Percentiles rank a stretch among this genome's conserved stretches.
Conservation (phyloP, 2,113 vertebrate genomes). For the Pomatorhinus ruficollis region DNA sequence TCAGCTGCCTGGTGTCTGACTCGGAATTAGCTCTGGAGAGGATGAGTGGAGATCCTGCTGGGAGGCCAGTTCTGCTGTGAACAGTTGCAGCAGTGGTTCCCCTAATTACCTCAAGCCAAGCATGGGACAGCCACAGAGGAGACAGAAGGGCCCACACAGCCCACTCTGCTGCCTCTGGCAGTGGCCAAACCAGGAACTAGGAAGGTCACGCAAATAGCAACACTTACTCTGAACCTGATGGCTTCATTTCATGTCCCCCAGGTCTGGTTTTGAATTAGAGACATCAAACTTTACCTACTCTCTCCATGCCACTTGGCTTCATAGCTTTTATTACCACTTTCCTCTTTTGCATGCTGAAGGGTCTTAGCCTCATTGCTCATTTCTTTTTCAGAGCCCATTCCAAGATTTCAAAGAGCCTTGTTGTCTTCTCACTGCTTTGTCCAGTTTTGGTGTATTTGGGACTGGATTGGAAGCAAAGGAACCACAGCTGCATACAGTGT, state of each 20-base stretch:
- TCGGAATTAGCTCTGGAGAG: background rate
- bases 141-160: background rate
- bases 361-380: background rate
- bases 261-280: background rate
- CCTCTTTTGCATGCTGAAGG: background rate
- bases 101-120: background rate
- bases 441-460: background rate
- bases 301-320: background rate
- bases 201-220: background rate
- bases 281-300: no score
- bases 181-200: background rate
- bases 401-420: background rate
- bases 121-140: background rate
- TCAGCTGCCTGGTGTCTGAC: background rate
- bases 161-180: background rate
- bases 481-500: background rate
- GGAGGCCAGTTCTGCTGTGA: background rate
- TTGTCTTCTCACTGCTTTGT: background rate
- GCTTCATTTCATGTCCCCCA: background rate
- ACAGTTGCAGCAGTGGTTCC: background rate
- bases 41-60: accelerated
- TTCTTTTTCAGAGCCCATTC: background rate
- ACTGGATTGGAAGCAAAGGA: background rate
- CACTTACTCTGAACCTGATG: background rate
- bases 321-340: background rate